Evolutionary conservation across 2,797 vertebrate genomes (phyloP).

Genomic region (Carapus acus): DNA sequence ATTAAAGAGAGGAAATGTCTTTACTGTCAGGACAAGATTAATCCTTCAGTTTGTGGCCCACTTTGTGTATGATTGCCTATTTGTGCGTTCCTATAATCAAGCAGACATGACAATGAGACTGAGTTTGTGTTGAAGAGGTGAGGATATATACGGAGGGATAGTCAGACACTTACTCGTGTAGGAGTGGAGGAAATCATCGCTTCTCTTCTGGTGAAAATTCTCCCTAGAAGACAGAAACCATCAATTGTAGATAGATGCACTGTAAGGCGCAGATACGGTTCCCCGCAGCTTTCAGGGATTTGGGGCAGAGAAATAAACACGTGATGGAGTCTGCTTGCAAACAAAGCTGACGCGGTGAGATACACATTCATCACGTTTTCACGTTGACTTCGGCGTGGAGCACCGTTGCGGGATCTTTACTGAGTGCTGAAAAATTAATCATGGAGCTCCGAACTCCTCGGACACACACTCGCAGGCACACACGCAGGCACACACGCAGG

Average conservation of each 20-base stretch:
- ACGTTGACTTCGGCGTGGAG: neutral
- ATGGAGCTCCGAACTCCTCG: conserved; percentile 14
- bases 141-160: neutral
- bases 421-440: conserved; percentile 16
- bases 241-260: conserved; percentile 1
- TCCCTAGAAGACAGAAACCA: conserved; percentile 61
- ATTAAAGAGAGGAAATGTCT: conserved; percentile 18
- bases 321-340: too few relatives aligned
- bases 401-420: neutral
- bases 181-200: conserved; percentile 55
- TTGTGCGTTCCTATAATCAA: too few relatives aligned
- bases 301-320: too few relatives aligned
- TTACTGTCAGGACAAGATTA: conserved; percentile 21
- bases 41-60: conserved; percentile 9
- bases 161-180: conserved; percentile 61
- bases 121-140: too few relatives aligned
- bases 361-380: too few relatives aligned
- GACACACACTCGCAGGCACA: too few relatives aligned
- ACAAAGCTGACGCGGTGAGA: conserved; percentile 1
- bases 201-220: conserved; percentile 52
- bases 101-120: too few relatives aligned
- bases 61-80: neutral
- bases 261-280: too few relatives aligned
- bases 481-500: too few relatives aligned
- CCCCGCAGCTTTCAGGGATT: too few relatives aligned